Percentiles rank a stretch among this genome's conserved stretches.
phyloP scores from a whole-genome alignment of 2,888 invertebrate genomes.

The Epiblema foenella region DNA sequence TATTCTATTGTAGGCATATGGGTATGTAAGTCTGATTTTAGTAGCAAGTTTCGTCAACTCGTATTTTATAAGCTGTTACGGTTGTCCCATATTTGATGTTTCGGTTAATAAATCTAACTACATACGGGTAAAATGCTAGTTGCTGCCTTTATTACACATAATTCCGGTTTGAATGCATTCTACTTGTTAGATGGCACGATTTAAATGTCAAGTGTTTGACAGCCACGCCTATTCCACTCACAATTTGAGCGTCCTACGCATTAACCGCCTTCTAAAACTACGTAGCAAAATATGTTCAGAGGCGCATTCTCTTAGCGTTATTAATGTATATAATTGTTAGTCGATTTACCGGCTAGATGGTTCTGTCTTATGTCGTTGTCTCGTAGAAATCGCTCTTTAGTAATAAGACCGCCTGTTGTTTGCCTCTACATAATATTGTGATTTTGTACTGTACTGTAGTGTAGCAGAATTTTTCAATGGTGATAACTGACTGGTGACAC shows the following conservation, averaged over 20 bases:
- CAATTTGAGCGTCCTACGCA: slow-evolving; percentile 26
- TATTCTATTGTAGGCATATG: no score
- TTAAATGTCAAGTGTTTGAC: slow-evolving; percentile 38
- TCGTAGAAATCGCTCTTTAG: background rate
- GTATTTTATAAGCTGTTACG: no score
- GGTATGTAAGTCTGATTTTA: no score
- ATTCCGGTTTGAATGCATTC: slow-evolving; percentile 19
- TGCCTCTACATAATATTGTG: no score
- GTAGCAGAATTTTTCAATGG: no score
- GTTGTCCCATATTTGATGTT: no score
- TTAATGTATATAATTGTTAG: background rate
- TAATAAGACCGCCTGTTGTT: no score
- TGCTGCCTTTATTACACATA: background rate
- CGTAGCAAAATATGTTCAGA: slow-evolving; percentile 4
- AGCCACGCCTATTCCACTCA: slow-evolving; percentile 31
- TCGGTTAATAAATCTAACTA: no score
- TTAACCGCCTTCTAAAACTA: slow-evolving; percentile 21
- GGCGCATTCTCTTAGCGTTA: background rate
- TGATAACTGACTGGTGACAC: no score
- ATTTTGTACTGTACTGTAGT: no score
- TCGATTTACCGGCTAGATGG: background rate
- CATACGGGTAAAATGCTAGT: background rate
- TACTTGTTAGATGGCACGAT: background rate
- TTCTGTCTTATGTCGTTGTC: background rate
- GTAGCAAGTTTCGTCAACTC: no score